phyloP scores from a whole-genome alignment of 2,888 invertebrate genomes.

The Aphodius granarius region DNA sequence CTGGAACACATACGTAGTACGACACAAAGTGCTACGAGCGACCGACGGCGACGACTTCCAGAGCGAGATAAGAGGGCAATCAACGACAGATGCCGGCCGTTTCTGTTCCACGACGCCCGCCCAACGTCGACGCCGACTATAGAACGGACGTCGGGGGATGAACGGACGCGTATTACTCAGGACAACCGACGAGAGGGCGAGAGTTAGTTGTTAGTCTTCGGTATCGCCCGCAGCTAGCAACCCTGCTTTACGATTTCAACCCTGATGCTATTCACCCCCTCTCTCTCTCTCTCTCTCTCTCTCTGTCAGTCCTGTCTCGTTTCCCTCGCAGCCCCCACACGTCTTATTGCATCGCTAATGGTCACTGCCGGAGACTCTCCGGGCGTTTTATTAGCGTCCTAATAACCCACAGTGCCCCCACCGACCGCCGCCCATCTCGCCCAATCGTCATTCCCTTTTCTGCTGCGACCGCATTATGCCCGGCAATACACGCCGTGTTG shows the following conservation, averaged over 20 bases:
- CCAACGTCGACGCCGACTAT: not conserved
- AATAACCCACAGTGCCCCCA: constrained; percentile 14
- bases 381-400: constrained; percentile 40
- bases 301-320: not conserved
- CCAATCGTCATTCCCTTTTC: not conserved
- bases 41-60: constrained; percentile 28
- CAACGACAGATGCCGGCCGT: constrained; percentile 38
- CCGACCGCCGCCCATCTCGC: not conserved
- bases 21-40: not conserved
- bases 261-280: not conserved
- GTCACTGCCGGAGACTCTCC: constrained; percentile 38
- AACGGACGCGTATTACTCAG: constrained; percentile 40
- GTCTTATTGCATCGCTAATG: constrained; percentile 44
- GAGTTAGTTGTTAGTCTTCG: not conserved
- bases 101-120: not conserved
- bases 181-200: constrained; percentile 9
- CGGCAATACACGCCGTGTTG: not conserved
- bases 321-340: constrained; percentile 39
- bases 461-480: not conserved
- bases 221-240: not conserved
- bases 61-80: constrained; percentile 34
- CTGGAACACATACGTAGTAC: not conserved
- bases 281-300: not conserved
- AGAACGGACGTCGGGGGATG: no score
- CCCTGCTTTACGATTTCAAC: not conserved